Evolutionary conservation across 2,888 invertebrate genomes (phyloP).

Genomic region (Xestia xanthographa): DNA sequence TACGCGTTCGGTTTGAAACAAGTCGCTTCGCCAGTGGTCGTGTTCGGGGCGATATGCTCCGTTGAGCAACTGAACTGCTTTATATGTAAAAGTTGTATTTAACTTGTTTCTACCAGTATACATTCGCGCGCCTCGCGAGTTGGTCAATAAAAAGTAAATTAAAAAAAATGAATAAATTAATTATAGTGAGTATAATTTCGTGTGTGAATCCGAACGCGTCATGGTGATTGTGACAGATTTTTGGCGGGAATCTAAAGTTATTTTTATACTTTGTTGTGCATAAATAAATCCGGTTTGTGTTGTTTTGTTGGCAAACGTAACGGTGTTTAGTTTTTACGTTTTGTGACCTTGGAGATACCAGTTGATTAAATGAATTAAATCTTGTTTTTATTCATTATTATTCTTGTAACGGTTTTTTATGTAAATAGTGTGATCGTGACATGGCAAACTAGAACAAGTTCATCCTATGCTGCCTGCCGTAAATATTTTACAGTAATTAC

Average conservation of each 20-base stretch:
- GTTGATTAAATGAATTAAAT: not conserved
- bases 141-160: constrained; percentile 71
- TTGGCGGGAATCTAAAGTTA: constrained; percentile 55
- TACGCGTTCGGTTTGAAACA: not conserved
- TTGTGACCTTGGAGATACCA: constrained; percentile 14
- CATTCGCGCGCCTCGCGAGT: constrained; percentile 61
- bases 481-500: not conserved
- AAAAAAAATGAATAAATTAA: constrained; percentile 57
- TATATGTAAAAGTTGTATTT: constrained; percentile 85
- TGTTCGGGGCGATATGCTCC: constrained; percentile 17
- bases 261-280: constrained; percentile 36
- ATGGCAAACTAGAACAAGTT: not conserved
- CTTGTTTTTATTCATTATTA: not conserved
- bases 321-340: constrained; percentile 1
- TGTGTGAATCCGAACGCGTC: constrained; percentile 25
- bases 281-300: not conserved
- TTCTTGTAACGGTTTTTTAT: not conserved
- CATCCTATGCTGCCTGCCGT: not conserved
- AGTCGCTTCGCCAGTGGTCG: not conserved
- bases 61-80: constrained; percentile 79
- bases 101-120: constrained; percentile 73
- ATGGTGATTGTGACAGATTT: constrained; percentile 35
- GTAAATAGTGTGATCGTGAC: not conserved
- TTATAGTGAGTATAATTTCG: constrained; percentile 75
- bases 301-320: not conserved